These are phyloP conservation scores for Sardina pilchardus DNA, from an alignment of 2,113 vertebrate genomes.

Conservation along the genomic window DNA sequence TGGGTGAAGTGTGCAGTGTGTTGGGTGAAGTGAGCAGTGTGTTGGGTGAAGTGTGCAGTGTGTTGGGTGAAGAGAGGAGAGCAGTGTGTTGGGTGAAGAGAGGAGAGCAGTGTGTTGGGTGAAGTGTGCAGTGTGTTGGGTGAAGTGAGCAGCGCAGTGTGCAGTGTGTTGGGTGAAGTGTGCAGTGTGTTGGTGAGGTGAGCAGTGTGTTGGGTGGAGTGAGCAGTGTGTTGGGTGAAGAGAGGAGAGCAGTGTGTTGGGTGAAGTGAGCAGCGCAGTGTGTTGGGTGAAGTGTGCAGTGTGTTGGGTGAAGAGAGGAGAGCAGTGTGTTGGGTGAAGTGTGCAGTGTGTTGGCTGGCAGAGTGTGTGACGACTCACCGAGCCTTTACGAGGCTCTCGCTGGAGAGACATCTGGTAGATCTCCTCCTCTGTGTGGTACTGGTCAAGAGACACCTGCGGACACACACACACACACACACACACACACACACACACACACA, in stretches of 20 bases:
- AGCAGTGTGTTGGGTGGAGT: too few species aligned
- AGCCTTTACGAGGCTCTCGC: slow-evolving; percentile 76
- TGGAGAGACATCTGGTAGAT: slow-evolving; percentile 89
- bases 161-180: neutral
- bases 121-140: neutral
- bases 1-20: neutral
- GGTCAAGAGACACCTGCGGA: slow-evolving; percentile 86
- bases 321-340: neutral
- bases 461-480: slow-evolving; percentile 18
- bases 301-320: neutral
- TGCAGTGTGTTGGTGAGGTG: neutral
- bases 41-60: neutral
- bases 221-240: neutral
- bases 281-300: neutral
- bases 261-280: neutral
- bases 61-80: too few species aligned
- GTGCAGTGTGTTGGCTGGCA: neutral
- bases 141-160: too few species aligned
- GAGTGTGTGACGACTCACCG: slow-evolving; percentile 9
- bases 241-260: neutral
- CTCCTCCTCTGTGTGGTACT: slow-evolving; percentile 91
- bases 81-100: neutral
- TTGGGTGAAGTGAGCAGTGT: neutral
- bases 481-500: neutral
- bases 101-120: neutral